Evolutionary conservation across 35 echinoderm and acorn worm species (phyloP).

Genomic region (Hemicentrotus pulcherrimus): DNA sequence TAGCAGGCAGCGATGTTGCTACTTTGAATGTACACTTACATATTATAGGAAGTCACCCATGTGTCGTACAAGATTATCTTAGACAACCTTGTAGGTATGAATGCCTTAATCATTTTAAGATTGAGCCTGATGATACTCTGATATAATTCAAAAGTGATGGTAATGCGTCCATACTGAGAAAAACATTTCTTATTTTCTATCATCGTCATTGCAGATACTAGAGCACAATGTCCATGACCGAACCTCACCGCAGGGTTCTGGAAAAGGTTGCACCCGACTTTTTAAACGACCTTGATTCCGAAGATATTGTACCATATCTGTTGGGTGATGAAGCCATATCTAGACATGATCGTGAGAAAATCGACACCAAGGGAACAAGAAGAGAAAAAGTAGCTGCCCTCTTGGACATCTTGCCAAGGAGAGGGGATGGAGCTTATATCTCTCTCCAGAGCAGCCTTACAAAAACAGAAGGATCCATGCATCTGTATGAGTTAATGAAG

Average conservation of each 20-base stretch:
- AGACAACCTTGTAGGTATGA: too few species aligned
- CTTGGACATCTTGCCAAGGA: constrained; percentile 15
- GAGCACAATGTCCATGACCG: constrained; percentile 26
- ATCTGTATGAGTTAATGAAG: background rate
- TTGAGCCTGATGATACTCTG: background rate
- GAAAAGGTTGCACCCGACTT: background rate
- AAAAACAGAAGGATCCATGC: background rate
- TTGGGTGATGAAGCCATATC: background rate
- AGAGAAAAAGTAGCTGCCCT: constrained; percentile 23
- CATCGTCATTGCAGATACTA: background rate
- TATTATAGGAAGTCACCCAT: too few species aligned
- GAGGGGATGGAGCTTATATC: background rate
- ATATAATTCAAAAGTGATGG: background rate
- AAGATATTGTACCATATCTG: constrained; percentile 29
- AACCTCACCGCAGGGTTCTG: background rate
- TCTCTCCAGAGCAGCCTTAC: background rate
- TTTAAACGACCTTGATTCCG: background rate
- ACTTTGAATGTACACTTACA: too few species aligned
- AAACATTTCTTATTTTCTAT: background rate
- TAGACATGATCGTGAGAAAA: background rate
- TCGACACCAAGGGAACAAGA: background rate
- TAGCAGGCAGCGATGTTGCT: too few species aligned
- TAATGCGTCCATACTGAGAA: background rate
- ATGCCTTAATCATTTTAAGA: background rate
- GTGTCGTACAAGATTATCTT: too few species aligned